Base-by-base conservation (phyloP, 2,888 invertebrate genomes). In the Steromphala cineraria region DNA sequence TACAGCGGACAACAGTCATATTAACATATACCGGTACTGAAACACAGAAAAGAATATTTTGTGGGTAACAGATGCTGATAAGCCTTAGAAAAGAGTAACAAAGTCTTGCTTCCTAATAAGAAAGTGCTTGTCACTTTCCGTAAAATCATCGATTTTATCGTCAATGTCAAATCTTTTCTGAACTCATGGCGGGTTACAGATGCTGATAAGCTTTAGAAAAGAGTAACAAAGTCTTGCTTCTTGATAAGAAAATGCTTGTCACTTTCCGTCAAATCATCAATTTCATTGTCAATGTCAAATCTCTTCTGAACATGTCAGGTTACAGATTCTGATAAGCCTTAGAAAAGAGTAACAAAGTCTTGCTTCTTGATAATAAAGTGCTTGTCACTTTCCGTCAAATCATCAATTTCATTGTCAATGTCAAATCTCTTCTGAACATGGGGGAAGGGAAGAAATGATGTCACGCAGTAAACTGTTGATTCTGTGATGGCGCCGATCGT, bases 391-490 rank as follows among this genome's bases (percentile, higher is more conserved):
- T 31, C 40, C n/a, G 19, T 17, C 36, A 17, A 15, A 40, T 28
- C 36, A 10, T 71, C 71, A 19, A 36, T 40, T 71, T 71, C 56
- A 21, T 2, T 21, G 19, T 56, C 24, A 56, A 24, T 21, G 21
- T 24, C 19, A 24, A 56, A 56, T 24, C 24, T 56, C 7, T 56
- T 40, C 46, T 74, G 67, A 52, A 86, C 24, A 75, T 87, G 86
- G 28, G 67, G 74, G 53, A 89, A 87, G 8, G 87, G 88, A 67
- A 86, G 84, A 17, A 85, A 84, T 21, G 81, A 67, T 2, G 85
- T 84, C 71, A 88, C 78, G 21, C 86, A 75, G 78, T 85, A 83
- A 10, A 83, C 80, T 15, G 67, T 80, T 7, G 83, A 77, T 75
- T 89, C 88, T 36, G 80, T 19, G 8, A 84, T 85, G 7, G 40